These are phyloP conservation scores for Calidris pugnax DNA, from an alignment of 2,113 vertebrate genomes.

Conservation along the genomic window DNA sequence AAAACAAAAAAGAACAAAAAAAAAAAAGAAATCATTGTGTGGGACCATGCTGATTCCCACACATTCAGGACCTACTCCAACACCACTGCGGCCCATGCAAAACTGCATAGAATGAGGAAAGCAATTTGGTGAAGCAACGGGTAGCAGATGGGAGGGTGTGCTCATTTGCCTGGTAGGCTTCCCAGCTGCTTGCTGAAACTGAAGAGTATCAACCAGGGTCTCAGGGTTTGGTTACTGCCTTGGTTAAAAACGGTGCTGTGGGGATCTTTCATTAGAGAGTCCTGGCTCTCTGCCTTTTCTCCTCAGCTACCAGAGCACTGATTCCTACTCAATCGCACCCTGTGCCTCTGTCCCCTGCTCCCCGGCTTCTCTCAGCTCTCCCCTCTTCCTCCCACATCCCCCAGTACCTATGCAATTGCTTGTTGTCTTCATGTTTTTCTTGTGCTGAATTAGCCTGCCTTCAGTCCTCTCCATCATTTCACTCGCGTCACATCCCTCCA, in stretches of 20 bases:
- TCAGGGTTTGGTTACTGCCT: neutral
- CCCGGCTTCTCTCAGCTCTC: neutral
- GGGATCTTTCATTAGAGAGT: fast-evolving
- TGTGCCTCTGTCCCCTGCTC: neutral
- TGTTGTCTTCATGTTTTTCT: neutral
- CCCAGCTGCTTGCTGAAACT: neutral
- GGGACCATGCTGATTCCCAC: neutral
- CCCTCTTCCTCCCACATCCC: neutral
- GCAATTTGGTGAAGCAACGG: neutral
- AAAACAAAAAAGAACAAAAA: neutral
- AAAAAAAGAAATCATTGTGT: neutral
- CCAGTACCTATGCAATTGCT: neutral
- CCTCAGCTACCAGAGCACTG: neutral
- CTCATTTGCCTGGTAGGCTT: neutral
- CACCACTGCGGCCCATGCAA: neutral
- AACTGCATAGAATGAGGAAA: neutral
- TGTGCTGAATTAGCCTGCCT: neutral
- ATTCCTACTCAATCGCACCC: neutral
- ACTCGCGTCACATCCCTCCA: neutral
- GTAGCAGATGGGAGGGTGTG: neutral
- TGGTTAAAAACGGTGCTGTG: neutral
- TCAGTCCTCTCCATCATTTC: neutral
- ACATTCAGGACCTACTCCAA: neutral
- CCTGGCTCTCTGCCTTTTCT: neutral
- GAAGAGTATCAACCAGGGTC: neutral